Evolutionary conservation across 2,888 invertebrate genomes (phyloP).

Genomic region (Taphrorychus bicolor): DNA sequence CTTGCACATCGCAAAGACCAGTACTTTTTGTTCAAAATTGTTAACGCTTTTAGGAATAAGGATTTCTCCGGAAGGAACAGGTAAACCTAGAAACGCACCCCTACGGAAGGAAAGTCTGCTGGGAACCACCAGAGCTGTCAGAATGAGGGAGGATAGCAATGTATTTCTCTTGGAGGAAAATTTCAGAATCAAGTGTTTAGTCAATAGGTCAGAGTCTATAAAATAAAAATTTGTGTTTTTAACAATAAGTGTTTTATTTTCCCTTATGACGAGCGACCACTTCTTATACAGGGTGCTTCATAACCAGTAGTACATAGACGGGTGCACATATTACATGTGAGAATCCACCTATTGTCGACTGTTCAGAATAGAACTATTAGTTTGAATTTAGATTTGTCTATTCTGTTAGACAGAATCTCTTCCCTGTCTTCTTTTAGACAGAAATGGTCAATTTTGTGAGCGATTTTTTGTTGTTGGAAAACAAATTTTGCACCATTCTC

Average conservation of each 20-base stretch:
- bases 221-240: neutral
- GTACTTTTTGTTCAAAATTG: neutral
- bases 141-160: slow-evolving; percentile 54
- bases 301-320: too few relatives aligned
- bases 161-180: slow-evolving; percentile 52
- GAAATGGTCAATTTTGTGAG: too few relatives aligned
- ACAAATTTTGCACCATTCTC: too few relatives aligned
- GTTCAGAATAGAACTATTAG: too few relatives aligned
- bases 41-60: slow-evolving; percentile 27
- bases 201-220: slow-evolving; percentile 48
- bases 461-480: too few relatives aligned
- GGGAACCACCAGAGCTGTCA: slow-evolving; percentile 55
- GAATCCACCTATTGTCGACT: too few relatives aligned
- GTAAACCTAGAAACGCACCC: slow-evolving; percentile 17
- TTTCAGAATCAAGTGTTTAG: slow-evolving; percentile 51
- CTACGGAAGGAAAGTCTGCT: slow-evolving; percentile 46
- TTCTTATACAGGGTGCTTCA: too few relatives aligned
- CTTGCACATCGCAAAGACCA: too few relatives aligned
- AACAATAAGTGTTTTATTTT: neutral
- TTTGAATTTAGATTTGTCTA: too few relatives aligned
- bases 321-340: too few relatives aligned
- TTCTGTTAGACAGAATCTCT: too few relatives aligned
- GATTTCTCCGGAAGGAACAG: slow-evolving; percentile 11
- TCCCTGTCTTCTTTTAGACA: too few relatives aligned
- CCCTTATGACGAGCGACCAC: neutral